Evolutionary conservation across 2,888 invertebrate genomes (phyloP), one percentile per base, ranked within the genome.

Genomic region (Oeneis ivallda): DNA sequence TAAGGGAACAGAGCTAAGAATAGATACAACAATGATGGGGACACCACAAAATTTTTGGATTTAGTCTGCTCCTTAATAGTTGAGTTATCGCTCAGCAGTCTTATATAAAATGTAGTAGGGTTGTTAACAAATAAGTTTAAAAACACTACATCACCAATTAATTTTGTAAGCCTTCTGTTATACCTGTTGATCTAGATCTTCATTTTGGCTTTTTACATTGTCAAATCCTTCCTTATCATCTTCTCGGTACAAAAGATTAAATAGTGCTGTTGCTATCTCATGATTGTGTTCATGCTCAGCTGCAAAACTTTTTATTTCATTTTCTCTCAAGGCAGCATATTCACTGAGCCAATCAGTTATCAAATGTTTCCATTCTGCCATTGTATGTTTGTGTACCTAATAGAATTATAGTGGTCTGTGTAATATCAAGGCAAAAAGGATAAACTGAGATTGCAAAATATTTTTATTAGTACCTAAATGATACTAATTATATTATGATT

Each of bases 331-430:
- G 58, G 94, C 92, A 70, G 94, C 94, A 88, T 95, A 97, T 81
- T 97, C 97, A 75, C 94, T 93, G 74, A 97, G 89, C 97, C 97
- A 97, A 84, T 97, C 97, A 75, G 93, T 92, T 75, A 97, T 94
- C 88, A 97, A 93, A 74, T 92, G 89, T 72, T 86, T 89, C 84
- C 87, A 87, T 75, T 92, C 91, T 61, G 85, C 80, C 91, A 92
- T 92, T 73, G 52, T 61, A 26, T 39, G 39, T 10, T 17, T 9
- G 7, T 45, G 19, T n/a, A 19, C 45, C n/a, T n/a, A n/a, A n/a
- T 61, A 45, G 37, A 41, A 62, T 41, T 6, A 52, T 26, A 32
- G 11, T 26, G 7, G 13, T 52, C 7, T 32, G 26, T 52, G n/a
- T 2, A 52, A 32, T 32, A 19, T 32, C 32, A 52, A 6, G 32